phyloP scores from a whole-genome alignment of 2,797 vertebrate species.

The Mionectes olivaceus region DNA sequence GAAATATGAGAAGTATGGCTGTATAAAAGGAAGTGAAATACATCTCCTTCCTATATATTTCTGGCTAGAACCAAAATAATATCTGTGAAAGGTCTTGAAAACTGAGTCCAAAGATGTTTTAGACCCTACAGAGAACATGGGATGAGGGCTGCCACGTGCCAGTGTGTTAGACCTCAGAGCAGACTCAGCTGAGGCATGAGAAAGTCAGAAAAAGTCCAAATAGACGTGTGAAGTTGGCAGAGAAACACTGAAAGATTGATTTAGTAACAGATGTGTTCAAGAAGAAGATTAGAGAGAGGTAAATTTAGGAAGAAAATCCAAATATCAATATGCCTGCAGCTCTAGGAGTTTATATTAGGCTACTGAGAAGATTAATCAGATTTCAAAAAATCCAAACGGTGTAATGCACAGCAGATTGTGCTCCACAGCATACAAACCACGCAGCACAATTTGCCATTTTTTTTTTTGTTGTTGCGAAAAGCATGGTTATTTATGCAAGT shows the following conservation, averaged over 20 bases:
- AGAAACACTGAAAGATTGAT: slow-evolving; percentile 13
- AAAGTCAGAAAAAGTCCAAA: slow-evolving; percentile 20
- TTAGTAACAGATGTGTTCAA: slow-evolving; percentile 29
- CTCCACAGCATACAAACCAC: not conserved
- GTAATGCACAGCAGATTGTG: not conserved
- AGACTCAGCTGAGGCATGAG: not conserved
- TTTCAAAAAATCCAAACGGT: not conserved
- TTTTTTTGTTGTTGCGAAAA: not conserved
- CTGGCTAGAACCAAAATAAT: not conserved
- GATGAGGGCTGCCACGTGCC: not conserved
- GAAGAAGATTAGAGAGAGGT: slow-evolving; percentile 48
- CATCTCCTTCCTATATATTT: not conserved
- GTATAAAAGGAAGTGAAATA: not conserved
- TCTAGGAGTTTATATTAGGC: slow-evolving; percentile 46
- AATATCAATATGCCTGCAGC: slow-evolving; percentile 57
- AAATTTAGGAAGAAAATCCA: slow-evolving; percentile 53
- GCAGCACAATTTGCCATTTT: not conserved
- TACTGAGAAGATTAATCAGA: slow-evolving; percentile 60
- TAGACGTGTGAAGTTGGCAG: not conserved
- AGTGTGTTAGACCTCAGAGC: not conserved
- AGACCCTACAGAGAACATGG: not conserved
- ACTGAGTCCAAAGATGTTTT: not conserved
- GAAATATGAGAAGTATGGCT: not conserved
- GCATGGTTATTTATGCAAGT: not conserved
- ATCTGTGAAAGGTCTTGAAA: not conserved